Percentiles rank a stretch among this genome's conserved stretches.
These are phyloP conservation scores for Chloebia gouldiae DNA, from an alignment of 2,113 vertebrate species.

Conservation along the genomic window DNA sequence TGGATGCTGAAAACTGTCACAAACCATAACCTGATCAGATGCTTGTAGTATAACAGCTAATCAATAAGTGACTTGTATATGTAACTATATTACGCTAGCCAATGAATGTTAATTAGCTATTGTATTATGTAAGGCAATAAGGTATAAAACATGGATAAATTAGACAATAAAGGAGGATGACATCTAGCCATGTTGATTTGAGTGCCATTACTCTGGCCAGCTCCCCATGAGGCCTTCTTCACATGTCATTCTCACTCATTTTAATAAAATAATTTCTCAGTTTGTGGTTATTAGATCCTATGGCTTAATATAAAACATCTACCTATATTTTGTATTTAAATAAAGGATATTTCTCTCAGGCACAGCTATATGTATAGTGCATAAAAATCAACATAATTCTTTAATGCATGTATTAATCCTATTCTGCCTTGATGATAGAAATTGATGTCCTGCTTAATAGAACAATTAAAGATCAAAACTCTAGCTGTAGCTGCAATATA, in stretches of 20 bases:
- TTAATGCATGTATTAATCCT: background rate
- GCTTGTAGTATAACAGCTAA: too few relatives aligned
- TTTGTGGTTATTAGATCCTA: background rate
- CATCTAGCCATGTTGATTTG: too few relatives aligned
- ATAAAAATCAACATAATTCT: background rate
- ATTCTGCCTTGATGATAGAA: background rate
- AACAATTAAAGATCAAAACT: background rate
- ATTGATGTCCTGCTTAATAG: background rate
- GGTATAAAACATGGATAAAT: too few relatives aligned
- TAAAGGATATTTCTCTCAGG: background rate
- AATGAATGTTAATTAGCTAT: too few relatives aligned
- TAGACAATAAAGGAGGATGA: too few relatives aligned
- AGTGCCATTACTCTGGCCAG: too few relatives aligned
- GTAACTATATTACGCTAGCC: too few relatives aligned
- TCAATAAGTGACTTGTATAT: too few relatives aligned
- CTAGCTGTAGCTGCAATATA: background rate
- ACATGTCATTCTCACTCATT: background rate
- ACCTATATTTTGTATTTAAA: background rate
- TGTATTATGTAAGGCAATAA: too few relatives aligned
- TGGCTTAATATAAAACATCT: background rate
- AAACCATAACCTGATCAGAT: too few relatives aligned
- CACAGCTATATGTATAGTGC: background rate
- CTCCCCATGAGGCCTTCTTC: too few relatives aligned
- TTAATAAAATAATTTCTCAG: background rate
- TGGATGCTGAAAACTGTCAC: too few relatives aligned